Percentiles rank a stretch among this genome's conserved stretches.
Conservation (phyloP, 1,140 invertebrate genomes). For the Trichogramma pretiosum region DNA sequence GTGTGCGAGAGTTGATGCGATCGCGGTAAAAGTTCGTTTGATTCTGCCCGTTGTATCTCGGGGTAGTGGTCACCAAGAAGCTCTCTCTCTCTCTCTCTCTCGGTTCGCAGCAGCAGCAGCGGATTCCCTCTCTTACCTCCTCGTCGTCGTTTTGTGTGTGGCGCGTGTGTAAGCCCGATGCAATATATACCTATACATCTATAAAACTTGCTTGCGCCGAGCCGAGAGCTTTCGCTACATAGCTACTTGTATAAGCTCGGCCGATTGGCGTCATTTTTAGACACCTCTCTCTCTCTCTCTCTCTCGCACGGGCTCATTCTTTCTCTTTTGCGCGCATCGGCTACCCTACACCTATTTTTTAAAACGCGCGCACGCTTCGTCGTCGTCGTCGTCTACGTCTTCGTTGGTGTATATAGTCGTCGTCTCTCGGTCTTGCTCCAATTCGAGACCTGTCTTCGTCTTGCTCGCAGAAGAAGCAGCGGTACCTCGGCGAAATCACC, state of each 20-base stretch:
- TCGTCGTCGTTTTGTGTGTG: not conserved
- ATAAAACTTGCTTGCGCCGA: too few species aligned
- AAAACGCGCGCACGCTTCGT: not conserved
- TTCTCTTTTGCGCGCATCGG: not conserved
- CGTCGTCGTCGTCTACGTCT: too few species aligned
- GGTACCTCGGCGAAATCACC: not conserved
- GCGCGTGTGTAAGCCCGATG: too few species aligned
- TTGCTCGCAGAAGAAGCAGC: not conserved
- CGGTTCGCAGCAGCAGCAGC: not conserved
- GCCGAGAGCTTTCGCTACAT: not conserved
- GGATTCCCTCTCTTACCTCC: not conserved
- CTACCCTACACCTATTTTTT: not conserved
- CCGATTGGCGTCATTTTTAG: slow-evolving; percentile 19
- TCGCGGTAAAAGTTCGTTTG: slow-evolving; percentile 42
- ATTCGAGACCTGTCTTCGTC: not conserved
- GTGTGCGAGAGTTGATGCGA: slow-evolving; percentile 25
- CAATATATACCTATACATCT: too few species aligned
- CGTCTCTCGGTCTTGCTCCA: too few species aligned
- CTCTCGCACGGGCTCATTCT: not conserved
- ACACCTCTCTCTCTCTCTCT: slow-evolving; percentile 14
- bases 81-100: not conserved
- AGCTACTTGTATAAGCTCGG: too few species aligned
- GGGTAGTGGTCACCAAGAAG: too few species aligned
- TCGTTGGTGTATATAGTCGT: not conserved
- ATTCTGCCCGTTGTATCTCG: slow-evolving; percentile 30